Evolutionary conservation across 2,888 invertebrate species (phyloP).

Genomic region (Phaedon cochleariae): DNA sequence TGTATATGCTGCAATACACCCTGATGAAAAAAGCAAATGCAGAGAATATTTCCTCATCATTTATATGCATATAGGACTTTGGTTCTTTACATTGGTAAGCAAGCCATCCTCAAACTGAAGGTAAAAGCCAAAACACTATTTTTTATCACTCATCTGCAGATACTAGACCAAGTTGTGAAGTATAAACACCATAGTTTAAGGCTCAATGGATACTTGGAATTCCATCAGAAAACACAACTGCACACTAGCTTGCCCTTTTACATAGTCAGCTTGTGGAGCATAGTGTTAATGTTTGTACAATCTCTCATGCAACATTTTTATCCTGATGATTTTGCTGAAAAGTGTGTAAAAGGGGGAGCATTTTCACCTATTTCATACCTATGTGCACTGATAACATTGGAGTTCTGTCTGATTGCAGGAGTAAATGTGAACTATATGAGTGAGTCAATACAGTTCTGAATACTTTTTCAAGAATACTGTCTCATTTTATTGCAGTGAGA

Average conservation of each 20-base stretch:
- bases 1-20: conserved; percentile 56
- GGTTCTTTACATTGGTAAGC: conserved; percentile 68
- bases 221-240: conserved; percentile 69
- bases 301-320: conserved; percentile 68
- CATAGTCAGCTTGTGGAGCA: conserved; percentile 71
- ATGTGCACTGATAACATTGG: conserved; percentile 64
- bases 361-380: conserved; percentile 69
- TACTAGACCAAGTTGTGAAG: conserved; percentile 68
- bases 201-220: conserved; percentile 74
- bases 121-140: not conserved
- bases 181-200: conserved; percentile 69
- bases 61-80: conserved; percentile 67
- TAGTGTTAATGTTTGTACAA: conserved; percentile 65
- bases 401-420: conserved; percentile 63
- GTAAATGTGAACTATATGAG: conserved; percentile 67
- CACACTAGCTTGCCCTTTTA: conserved; percentile 70
- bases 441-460: conserved; percentile 50
- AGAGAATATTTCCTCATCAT: conserved; percentile 69
- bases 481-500: conserved; percentile 61
- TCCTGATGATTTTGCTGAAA: conserved; percentile 63
- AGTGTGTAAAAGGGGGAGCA: conserved; percentile 64
- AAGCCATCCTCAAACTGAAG: not conserved
- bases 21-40: conserved; percentile 62
- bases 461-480: not conserved
- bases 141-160: conserved; percentile 55